These are phyloP conservation scores for Mythimna pallens DNA, from an alignment of 2,888 invertebrate species.

Conservation along the genomic window DNA sequence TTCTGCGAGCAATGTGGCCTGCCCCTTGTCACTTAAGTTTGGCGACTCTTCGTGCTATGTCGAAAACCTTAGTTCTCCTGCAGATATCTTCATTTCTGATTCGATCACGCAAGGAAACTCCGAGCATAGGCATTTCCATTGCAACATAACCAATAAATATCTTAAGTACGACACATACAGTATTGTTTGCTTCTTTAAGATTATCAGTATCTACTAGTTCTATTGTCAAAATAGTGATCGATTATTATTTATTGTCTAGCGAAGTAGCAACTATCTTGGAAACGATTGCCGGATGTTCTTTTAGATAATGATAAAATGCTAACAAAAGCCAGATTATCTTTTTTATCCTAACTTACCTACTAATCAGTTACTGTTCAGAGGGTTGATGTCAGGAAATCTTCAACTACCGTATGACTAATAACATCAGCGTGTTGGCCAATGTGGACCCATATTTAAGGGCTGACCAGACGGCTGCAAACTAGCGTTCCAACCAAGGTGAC, in stretches of 20 bases:
- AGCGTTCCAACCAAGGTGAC: no score
- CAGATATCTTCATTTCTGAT: no score
- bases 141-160: neutral
- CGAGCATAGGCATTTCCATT: no score
- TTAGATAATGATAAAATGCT: neutral
- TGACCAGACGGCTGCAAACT: no score
- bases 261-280: neutral
- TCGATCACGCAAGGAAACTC: no score
- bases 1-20: no score
- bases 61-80: no score
- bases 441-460: no score
- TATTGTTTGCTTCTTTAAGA: constrained; percentile 9
- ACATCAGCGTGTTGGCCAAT: neutral
- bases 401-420: neutral
- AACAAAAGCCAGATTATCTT: neutral
- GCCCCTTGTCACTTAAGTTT: no score
- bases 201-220: neutral
- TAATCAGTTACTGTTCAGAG: no score
- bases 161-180: neutral
- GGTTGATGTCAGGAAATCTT: neutral
- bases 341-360: neutral
- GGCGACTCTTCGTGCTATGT: no score
- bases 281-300: constrained; percentile 6
- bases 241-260: constrained; percentile 18
- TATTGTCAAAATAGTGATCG: constrained; percentile 33